Evolutionary conservation across 2,113 vertebrate genomes (phyloP), one percentile per base, ranked within the genome.

Genomic region (Mastomys natalensis): DNA sequence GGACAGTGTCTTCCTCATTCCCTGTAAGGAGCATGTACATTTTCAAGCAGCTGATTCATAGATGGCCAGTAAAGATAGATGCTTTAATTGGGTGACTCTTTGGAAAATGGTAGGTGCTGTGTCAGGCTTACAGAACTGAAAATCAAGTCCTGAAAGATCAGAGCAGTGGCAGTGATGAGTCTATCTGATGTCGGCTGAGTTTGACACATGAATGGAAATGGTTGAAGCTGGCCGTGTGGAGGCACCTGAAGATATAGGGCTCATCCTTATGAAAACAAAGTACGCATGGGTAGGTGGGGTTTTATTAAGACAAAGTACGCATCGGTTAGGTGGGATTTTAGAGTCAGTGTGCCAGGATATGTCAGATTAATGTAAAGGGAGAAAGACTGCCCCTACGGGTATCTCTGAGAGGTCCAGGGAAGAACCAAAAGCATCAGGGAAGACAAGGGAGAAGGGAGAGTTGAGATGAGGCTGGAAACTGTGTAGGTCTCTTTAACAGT

Each of bases 261-360:
- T 24, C 2, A 11, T 22, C 5, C 34, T 70, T 62, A 21, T 1
- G 29, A 45, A 3, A 48, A 34, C 5, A 3, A 10, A 60, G 21
- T 12, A 29, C 0, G 24, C 64, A 17, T 58, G 48, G 45, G 34
- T 26, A 24, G 43, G 15, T 5, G 1, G 1, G 1, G 45, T 48
- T 48, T 48, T 7, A 48, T 48, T 48, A 48, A 48, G 45, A 26
- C 5, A 3, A 10, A 60, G 21, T 12, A 29, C 0, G 24, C 64
- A 17, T 58, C 40, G 40, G 34, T 26, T 48, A 24, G 43, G 15
- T 5, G 1, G 1, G 6, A 1, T 16, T 19, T 3, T 12, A 4
- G 58, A 60, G 24, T 74, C 2, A n/a, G 58, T 34, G 26, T 34
- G 55, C 19, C 1, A 13, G 62, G 37, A 2, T 1, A 0, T 12